These are phyloP conservation scores for Pseudomugil tenellus DNA, from an alignment of 2,797 vertebrate species.

Conservation along the genomic window DNA sequence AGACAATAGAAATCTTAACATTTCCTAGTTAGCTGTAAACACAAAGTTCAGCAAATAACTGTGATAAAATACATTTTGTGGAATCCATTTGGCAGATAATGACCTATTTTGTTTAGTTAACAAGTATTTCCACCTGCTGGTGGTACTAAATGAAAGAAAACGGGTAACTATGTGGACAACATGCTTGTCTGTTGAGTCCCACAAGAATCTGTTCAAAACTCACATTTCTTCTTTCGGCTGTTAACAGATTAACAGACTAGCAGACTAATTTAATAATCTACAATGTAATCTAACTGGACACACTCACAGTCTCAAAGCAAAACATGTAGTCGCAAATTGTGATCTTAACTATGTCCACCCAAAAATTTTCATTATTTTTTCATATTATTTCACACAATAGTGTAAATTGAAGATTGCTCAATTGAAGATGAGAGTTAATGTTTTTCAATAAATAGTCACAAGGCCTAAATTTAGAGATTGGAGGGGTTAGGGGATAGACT, in stretches of 20 bases:
- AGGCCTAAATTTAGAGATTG: background rate
- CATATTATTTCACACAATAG: background rate
- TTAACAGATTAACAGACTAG: no score
- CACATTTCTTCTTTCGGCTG: background rate
- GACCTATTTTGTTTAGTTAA: conserved; percentile 2
- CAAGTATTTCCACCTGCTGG: background rate
- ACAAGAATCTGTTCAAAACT: background rate
- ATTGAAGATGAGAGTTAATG: background rate
- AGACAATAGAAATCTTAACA: background rate
- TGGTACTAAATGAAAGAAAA: background rate
- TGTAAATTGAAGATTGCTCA: background rate
- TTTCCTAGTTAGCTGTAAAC: background rate
- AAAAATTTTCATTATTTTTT: background rate
- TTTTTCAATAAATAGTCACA: background rate
- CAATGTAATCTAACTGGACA: background rate
- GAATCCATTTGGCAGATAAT: background rate
- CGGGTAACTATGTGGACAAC: background rate
- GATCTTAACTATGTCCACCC: background rate
- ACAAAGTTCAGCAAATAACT: no score
- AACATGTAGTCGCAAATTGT: background rate
- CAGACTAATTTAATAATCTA: background rate
- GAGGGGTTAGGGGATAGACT: no score
- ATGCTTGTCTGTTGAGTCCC: background rate
- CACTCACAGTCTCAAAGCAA: background rate
- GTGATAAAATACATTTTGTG: background rate